Evolutionary conservation across 2,797 vertebrate species (phyloP).

Genomic region (Danio kyathit): DNA sequence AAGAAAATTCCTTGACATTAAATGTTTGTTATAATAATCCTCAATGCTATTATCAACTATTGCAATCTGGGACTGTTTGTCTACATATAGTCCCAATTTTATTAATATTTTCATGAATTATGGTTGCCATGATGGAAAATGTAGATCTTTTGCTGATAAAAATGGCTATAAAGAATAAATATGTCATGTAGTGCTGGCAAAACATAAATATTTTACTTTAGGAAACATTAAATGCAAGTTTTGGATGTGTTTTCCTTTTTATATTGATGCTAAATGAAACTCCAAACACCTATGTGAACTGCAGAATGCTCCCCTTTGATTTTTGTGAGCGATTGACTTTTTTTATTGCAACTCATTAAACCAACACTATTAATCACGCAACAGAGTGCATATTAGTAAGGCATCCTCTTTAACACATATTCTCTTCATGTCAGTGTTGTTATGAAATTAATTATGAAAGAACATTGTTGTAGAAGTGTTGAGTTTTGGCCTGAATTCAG

Average conservation of each 20-base stretch:
- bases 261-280: background rate
- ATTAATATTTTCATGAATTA: no score
- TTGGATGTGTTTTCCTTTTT: background rate
- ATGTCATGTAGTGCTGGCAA: background rate
- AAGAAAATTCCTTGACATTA: no score
- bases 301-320: background rate
- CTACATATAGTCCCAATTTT: no score
- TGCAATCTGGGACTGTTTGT: no score
- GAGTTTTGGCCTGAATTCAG: slow-evolving; percentile 10
- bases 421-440: background rate
- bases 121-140: no score
- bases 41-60: no score
- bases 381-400: slow-evolving; percentile 13
- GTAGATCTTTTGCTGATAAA: background rate
- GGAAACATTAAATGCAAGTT: background rate
- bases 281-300: background rate
- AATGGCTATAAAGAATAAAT: background rate
- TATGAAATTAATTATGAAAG: slow-evolving; percentile 22
- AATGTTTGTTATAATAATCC: no score
- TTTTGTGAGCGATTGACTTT: background rate
- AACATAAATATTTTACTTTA: background rate
- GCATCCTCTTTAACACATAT: background rate
- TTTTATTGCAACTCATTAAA: background rate
- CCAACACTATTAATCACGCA: background rate
- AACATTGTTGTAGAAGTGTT: slow-evolving; percentile 4